Evolutionary conservation across 2,113 vertebrate species (phyloP), one percentile per base, ranked within the genome.

Genomic region (Prunella himalayana): DNA sequence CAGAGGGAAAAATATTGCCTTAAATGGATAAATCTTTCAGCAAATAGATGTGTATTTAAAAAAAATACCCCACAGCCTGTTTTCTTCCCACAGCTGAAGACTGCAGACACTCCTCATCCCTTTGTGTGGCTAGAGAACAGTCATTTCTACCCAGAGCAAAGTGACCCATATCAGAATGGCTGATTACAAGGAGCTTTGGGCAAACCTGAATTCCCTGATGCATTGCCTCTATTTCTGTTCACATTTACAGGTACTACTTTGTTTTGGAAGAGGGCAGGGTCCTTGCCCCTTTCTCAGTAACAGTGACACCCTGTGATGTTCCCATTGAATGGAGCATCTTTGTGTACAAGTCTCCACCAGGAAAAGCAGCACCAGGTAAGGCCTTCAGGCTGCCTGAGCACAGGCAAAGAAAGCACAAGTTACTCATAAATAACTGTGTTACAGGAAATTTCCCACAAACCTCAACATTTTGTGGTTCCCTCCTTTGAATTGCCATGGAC

Each of bases 271-370:
- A 98, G 97, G 97, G 98, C 92, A 97, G 91, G 33, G 60, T 72
- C 3, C 95, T 94, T 3, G 39, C 92, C 7, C 97, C 95, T 19
- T 98, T 99, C 98, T 98, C 97, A 0, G 42, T 99, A 90, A 99
- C 98, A 5, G 98, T 99, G 84, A 98, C 98, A 4, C 99, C 98
- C 10, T 99, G 99, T 64, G 98, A 98, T 35, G 96, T 97, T 41
- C 97, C 98, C 45, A 97, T 99, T 0, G 98, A 99, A 86, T 99
- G 99, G 99, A 98, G 95, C 64, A 94, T 98, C 65, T 76, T 96
- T 8, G 24, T 92, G 14, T 95, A 96, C 82, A 97, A 94, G 71
- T 18, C 80, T 41, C 96, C 96, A 4, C 69, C 82, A 63, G 90
- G 86, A 56, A 97, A 90, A 95, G 54, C 49, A 75, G 13, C 82